Base-by-base conservation (phyloP, 2,797 vertebrate species). In the Arrhamphus sclerolepis region DNA sequence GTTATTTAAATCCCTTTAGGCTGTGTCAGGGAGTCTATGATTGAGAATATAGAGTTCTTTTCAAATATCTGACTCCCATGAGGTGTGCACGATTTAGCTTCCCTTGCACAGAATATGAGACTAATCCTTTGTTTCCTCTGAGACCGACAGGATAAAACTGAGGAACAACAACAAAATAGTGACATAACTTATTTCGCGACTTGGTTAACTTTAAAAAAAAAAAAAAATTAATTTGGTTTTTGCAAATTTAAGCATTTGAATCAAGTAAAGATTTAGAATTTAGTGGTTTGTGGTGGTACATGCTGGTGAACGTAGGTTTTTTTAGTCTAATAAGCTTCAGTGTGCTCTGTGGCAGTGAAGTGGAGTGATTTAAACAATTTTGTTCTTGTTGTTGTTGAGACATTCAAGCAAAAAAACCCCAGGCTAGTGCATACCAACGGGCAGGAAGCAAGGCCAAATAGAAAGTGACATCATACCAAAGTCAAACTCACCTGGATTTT, bases 401-500 rank as follows among this genome's bases (percentile, higher is more conserved):
- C 60, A 64, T 72, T 68, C 81, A 83, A 87, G 76, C 83, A 78
- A 78, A 77, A 43, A 65, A 56, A 61, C 49, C 79, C 61, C 73
- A 87, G 79, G 84, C 82, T 69, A 77, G 71, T 82, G 83, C 89
- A 85, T 73, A 72, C 31, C 59, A 67, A 84, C 74, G 72, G 68
- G 78, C 81, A 81, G 80, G 69, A 72, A 87, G 89, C 87, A 89
- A 85, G 87, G 85, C 87, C 72, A 78, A 70, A 84, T 60, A 83
- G 73, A 62, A 85, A 78, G 72, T 78, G 67, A 75, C 61, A 57
- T 79, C 75, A 58, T 53, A 71, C 41, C 44, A 58, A 50, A 70
- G 19, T 71, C 57, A 86, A 73, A 90, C 92, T 93, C 85, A 93
- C 93, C 94, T 62, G 88, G 76, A 70, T 93, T 92, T 89, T 96